These are phyloP conservation scores for Crocidura indochinensis DNA, from an alignment of 2,797 vertebrate genomes.

Conservation along the genomic window DNA sequence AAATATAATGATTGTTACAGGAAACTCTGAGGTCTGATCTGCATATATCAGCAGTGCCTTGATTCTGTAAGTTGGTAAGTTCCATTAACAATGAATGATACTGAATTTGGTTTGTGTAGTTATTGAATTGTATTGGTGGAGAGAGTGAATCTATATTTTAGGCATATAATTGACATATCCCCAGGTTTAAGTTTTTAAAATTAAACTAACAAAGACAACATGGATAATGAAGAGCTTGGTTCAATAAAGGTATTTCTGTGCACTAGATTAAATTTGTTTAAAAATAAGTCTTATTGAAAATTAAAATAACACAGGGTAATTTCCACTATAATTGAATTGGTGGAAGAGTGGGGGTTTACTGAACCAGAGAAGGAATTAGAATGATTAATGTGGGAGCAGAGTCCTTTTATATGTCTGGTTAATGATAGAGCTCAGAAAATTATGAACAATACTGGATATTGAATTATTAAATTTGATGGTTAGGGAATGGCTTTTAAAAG, in stretches of 20 bases:
- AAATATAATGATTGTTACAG: background rate
- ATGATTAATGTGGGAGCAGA: slow-evolving; percentile 35
- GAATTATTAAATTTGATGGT: slow-evolving; percentile 64
- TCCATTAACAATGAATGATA: background rate
- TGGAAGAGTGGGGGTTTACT: slow-evolving; percentile 36
- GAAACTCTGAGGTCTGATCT: background rate
- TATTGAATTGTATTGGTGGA: background rate
- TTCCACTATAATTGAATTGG: slow-evolving; percentile 57
- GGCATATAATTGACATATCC: background rate
- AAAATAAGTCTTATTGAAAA: slow-evolving; percentile 44
- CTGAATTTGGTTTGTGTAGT: slow-evolving; percentile 9
- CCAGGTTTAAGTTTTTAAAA: slow-evolving; percentile 35
- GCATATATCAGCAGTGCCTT: background rate
- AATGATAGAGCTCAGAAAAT: slow-evolving; percentile 48
- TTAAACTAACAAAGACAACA: slow-evolving; percentile 22
- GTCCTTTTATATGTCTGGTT: slow-evolving; percentile 46
- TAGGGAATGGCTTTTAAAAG: slow-evolving; percentile 63
- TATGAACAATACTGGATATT: slow-evolving; percentile 41
- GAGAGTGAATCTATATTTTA: slow-evolving; percentile 4
- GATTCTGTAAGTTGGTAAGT: background rate
- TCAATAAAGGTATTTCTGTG: slow-evolving; percentile 47
- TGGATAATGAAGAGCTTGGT: slow-evolving; percentile 33
- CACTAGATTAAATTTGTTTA: slow-evolving; percentile 53
- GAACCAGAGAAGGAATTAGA: slow-evolving; percentile 53
- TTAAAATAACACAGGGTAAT: slow-evolving; percentile 64